Evolutionary conservation across 1,140 invertebrate genomes (phyloP).

Genomic region (Ceratoteleas bidentatus): DNA sequence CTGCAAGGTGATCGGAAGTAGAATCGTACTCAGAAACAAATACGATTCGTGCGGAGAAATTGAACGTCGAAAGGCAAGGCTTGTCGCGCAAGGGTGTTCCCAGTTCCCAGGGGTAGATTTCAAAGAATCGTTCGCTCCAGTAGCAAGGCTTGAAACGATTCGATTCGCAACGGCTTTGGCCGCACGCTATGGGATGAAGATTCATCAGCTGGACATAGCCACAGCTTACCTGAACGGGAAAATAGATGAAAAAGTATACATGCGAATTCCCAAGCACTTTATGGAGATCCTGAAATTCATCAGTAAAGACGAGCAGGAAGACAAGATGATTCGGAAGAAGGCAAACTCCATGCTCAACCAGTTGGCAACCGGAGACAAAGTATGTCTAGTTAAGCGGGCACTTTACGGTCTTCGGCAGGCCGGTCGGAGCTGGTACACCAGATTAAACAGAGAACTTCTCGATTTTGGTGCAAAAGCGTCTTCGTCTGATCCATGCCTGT

Average conservation of each 20-base stretch:
- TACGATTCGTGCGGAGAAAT: slow-evolving; percentile 1
- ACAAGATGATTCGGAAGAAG: neutral
- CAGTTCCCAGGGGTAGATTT: slow-evolving; percentile 11
- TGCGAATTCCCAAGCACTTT: slow-evolving; percentile 11
- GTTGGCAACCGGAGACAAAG: slow-evolving; percentile 34
- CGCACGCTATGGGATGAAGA: slow-evolving; percentile 4
- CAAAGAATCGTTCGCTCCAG: slow-evolving; percentile 6
- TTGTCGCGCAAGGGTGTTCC: slow-evolving; percentile 5
- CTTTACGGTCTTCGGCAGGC: slow-evolving; percentile 72
- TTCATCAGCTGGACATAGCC: slow-evolving; percentile 16
- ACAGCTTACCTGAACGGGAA: slow-evolving; percentile 20
- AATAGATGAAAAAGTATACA: slow-evolving; percentile 8
- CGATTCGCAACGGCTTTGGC: slow-evolving; percentile 9
- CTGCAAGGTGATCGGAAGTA: slow-evolving; percentile 11
- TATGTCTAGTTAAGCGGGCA: slow-evolving; percentile 62
- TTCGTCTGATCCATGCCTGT: neutral
- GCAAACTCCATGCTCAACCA: neutral
- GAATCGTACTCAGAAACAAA: slow-evolving; percentile 23
- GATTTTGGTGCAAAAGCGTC: slow-evolving; percentile 4
- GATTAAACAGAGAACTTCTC: neutral
- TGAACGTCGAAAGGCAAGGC: slow-evolving; percentile 11
- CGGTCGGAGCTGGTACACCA: slow-evolving; percentile 55
- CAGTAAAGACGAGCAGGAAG: neutral
- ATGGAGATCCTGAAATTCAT: slow-evolving; percentile 6
- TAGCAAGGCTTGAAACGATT: slow-evolving; percentile 7